A percentile compares a stretch with the other conserved stretches of the same genome.
phyloP scores from a whole-genome alignment of 2,888 invertebrate species.

The Drosophila kambysellisi region DNA sequence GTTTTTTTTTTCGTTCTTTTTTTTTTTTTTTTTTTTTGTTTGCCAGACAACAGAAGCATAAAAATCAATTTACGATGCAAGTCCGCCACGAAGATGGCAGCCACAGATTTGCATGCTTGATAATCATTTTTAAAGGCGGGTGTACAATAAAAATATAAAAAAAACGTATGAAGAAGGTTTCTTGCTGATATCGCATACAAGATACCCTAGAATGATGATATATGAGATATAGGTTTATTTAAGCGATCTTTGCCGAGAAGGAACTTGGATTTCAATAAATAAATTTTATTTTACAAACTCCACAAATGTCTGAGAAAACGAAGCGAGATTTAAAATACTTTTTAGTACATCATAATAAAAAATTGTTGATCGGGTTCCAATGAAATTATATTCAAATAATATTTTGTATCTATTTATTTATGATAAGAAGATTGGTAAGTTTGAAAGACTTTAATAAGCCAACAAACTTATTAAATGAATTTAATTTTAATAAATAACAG shows the following conservation, averaged over 20 bases:
- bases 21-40: background rate
- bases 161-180: background rate
- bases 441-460: background rate
- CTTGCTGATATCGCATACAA: background rate
- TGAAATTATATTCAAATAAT: background rate
- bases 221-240: background rate
- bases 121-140: conserved; percentile 75
- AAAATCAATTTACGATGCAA: conserved; percentile 79
- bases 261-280: background rate
- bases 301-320: background rate
- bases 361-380: background rate
- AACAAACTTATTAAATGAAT: background rate
- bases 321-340: background rate
- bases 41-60: conserved; percentile 70
- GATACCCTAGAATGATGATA: conserved; percentile 7
- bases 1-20: background rate
- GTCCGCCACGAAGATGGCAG: conserved; percentile 47
- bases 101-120: conserved; percentile 81
- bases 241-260: background rate
- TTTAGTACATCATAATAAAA: background rate
- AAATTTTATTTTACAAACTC: background rate
- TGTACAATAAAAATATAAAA: background rate
- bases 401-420: background rate
- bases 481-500: background rate
- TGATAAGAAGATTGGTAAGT: background rate